Percentiles rank a stretch among this genome's conserved stretches.
Evolutionary conservation across 1,140 invertebrate species (phyloP).

Genomic region (Anoplolepis gracilipes): DNA sequence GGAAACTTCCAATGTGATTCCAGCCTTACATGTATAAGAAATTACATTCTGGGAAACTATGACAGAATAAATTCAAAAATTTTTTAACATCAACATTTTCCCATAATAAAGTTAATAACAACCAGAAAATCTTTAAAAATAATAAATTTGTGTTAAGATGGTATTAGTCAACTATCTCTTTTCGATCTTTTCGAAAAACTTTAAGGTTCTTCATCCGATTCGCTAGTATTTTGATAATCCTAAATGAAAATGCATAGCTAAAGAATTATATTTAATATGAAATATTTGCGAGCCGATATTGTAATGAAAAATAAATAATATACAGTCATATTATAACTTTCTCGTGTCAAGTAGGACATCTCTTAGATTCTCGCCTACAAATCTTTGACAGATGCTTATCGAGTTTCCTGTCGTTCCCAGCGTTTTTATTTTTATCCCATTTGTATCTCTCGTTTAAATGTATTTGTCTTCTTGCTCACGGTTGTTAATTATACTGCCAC

Average conservation of each 20-base stretch:
- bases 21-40: conserved; percentile 16
- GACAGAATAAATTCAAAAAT: not conserved
- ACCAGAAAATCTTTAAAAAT: not conserved
- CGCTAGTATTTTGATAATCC: not conserved
- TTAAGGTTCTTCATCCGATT: not conserved
- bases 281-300: conserved; percentile 35
- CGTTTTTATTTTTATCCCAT: conserved; percentile 44
- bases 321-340: not conserved
- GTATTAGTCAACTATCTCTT: not conserved
- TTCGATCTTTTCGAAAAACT: not conserved
- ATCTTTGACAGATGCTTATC: not conserved
- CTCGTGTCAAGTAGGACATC: not conserved
- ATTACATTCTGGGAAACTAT: conserved; percentile 10
- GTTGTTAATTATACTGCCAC: conserved; percentile 57
- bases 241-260: not conserved
- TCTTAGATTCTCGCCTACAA: not conserved
- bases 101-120: not conserved
- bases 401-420: conserved; percentile 18
- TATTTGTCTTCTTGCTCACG: conserved; percentile 34
- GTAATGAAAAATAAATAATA: not conserved
- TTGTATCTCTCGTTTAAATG: conserved; percentile 7
- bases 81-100: not conserved
- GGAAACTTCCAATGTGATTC: conserved; percentile 33
- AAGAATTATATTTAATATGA: conserved; percentile 29
- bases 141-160: not conserved